phyloP scores from a whole-genome alignment of 2,113 vertebrate species.

The Procavia capensis region DNA sequence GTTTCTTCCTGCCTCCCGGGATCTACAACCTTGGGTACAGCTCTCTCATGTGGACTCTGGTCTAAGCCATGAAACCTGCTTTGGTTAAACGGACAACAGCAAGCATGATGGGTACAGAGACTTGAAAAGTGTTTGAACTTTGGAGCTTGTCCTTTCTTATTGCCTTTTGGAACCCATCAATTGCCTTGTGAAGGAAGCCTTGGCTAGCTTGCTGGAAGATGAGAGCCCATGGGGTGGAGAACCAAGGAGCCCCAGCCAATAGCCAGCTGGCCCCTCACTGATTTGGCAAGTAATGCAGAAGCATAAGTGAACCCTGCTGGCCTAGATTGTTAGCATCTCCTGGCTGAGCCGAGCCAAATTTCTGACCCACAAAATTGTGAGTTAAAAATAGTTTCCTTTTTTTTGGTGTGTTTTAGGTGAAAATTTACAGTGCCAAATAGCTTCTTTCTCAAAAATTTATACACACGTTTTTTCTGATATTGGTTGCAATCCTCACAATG shows the following conservation, averaged over 20 bases:
- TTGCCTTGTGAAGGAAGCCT: not conserved
- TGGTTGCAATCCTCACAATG: too few relatives aligned
- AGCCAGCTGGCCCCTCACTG: not conserved
- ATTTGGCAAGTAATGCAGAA: not conserved
- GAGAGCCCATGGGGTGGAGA: not conserved
- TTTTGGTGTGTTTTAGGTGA: too few relatives aligned
- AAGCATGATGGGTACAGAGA: not conserved
- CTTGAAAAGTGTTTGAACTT: not conserved
- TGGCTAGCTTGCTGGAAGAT: not conserved
- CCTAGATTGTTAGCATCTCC: not conserved
- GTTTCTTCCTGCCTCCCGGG: not conserved
- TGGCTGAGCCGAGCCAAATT: not conserved
- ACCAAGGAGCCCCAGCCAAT: too few relatives aligned
- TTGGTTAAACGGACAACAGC: not conserved
- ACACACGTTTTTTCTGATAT: too few relatives aligned
- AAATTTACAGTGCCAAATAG: too few relatives aligned
- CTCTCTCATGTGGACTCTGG: not conserved
- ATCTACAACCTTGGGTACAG: rapidly evolving
- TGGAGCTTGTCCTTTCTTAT: not conserved
- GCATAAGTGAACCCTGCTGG: not conserved
- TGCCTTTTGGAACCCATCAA: not conserved
- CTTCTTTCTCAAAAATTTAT: too few relatives aligned
- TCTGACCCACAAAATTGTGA: not conserved
- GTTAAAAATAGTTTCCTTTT: not conserved
- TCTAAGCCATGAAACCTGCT: not conserved